A percentile compares a stretch with the other conserved stretches of the same genome.
Conservation (phyloP, 2,888 invertebrate genomes). For the Dryococelus australis region DNA sequence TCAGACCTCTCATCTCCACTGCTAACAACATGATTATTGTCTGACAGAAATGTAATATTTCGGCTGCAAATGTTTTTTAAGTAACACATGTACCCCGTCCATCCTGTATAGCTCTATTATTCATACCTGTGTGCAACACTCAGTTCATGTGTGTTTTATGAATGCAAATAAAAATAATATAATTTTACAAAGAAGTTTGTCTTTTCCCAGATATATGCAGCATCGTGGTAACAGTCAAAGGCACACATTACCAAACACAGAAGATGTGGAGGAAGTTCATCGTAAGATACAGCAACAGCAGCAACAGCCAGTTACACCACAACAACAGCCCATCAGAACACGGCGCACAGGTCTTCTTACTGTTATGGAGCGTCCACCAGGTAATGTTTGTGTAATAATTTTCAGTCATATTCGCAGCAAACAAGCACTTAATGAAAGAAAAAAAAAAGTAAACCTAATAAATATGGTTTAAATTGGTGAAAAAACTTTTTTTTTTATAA, state of each 20-base stretch:
- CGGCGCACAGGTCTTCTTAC: conserved; percentile 84
- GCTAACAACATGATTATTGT: too few relatives aligned
- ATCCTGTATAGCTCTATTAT: too few relatives aligned
- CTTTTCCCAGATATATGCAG: conserved; percentile 73
- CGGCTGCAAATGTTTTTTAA: too few relatives aligned
- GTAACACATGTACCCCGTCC: too few relatives aligned
- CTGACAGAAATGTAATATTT: too few relatives aligned
- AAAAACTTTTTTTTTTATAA: too few relatives aligned
- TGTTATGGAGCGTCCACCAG: conserved; percentile 87
- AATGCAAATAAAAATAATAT: conserved; percentile 1
- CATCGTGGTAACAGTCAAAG: conserved; percentile 77
- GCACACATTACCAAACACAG: conserved; percentile 80
- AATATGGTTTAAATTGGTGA: too few relatives aligned
- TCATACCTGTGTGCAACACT: too few relatives aligned
- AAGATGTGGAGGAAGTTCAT: conserved; percentile 66
- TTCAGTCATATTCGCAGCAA: background rate
- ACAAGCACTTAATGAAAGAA: too few relatives aligned
- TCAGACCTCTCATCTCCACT: too few relatives aligned
- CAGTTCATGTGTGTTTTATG: background rate
- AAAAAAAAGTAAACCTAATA: too few relatives aligned
- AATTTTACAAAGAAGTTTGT: background rate
- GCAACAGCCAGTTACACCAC: conserved; percentile 53
- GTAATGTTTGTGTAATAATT: conserved; percentile 61
- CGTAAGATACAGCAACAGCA: conserved; percentile 55
- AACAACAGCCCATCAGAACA: conserved; percentile 63